Percentiles rank a stretch among this genome's conserved stretches.
phyloP scores from a whole-genome alignment of 2,797 vertebrate species.

The Trichosurus vulpecula region DNA sequence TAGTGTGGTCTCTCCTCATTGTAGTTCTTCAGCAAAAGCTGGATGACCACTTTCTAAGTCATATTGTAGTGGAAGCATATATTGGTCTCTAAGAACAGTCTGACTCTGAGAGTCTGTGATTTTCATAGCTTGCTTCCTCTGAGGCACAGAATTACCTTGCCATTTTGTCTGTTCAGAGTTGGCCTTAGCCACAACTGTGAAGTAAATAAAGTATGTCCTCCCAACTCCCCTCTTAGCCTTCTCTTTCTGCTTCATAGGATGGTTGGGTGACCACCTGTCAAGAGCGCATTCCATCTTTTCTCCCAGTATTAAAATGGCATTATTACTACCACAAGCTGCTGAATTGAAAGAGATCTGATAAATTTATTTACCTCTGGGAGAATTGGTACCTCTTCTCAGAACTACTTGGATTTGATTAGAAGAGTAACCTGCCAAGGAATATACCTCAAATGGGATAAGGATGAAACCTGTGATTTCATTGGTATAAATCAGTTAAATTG shows the following conservation, averaged over 20 bases:
- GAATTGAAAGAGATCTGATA: neutral
- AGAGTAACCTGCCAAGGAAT: neutral
- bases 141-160: neutral
- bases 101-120: neutral
- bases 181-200: neutral
- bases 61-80: neutral
- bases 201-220: neutral
- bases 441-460: neutral
- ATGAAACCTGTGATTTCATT: neutral
- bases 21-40: neutral
- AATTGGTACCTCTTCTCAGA: neutral
- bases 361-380: neutral
- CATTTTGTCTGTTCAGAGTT: neutral
- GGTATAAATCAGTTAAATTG: neutral
- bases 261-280: neutral
- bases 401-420: neutral
- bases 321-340: neutral
- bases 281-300: neutral
- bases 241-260: neutral
- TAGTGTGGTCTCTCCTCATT: neutral
- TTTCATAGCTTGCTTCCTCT: constrained; percentile 16
- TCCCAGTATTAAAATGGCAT: neutral
- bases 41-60: neutral
- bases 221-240: neutral
- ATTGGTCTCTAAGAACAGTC: neutral